phyloP scores from a whole-genome alignment of 1,140 invertebrate species.

The Brachionus calyciflorus region DNA sequence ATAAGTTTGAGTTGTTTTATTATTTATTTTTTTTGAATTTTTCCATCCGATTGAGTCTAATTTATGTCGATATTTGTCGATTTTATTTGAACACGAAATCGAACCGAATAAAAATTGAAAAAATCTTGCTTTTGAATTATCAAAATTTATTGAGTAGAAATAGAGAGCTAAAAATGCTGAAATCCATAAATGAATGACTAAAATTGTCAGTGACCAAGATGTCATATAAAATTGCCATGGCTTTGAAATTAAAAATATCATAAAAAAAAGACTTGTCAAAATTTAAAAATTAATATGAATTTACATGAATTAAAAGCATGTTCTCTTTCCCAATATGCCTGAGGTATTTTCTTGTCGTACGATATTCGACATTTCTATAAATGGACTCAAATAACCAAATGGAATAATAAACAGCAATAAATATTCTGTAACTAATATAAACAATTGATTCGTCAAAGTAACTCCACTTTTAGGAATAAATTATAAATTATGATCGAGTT shows the following conservation, averaged over 20 bases:
- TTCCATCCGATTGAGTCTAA: neutral
- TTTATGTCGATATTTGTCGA: neutral
- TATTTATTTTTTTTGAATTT: neutral
- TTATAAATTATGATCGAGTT: neutral
- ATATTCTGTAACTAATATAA: conserved; percentile 19
- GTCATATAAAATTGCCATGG: conserved; percentile 44
- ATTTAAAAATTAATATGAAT: neutral
- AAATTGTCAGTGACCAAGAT: conserved; percentile 43
- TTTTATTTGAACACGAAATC: conserved; percentile 4
- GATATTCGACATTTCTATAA: neutral
- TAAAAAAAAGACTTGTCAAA: neutral
- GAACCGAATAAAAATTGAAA: neutral
- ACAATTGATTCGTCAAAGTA: neutral
- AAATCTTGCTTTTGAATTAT: neutral
- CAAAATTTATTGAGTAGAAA: neutral
- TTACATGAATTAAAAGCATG: conserved; percentile 11
- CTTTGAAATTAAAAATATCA: neutral
- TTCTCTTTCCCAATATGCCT: neutral
- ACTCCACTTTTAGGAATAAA: conserved; percentile 1
- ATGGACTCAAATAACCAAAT: conserved; percentile 37
- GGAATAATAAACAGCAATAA: conserved; percentile 32
- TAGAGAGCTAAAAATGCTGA: conserved; percentile 21
- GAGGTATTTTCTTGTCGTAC: neutral
- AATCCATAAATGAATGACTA: conserved; percentile 28
- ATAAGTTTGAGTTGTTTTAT: neutral